These are phyloP conservation scores for Papilio polytes DNA, from an alignment of 1,140 invertebrate genomes.

Conservation along the genomic window DNA sequence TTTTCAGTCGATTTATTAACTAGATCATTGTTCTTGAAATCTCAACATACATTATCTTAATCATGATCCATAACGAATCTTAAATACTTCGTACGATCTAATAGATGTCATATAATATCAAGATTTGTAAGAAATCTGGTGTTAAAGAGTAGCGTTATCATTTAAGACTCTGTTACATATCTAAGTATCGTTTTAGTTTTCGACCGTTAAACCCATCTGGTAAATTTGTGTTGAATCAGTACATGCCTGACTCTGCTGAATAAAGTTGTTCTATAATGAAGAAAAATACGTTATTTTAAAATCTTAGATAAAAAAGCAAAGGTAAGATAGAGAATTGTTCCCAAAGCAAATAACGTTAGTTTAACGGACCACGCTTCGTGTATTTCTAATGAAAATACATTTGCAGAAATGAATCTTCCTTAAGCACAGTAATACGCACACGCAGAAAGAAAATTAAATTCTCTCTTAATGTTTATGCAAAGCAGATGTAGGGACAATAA, in stretches of 20 bases:
- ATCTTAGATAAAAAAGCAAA: neutral
- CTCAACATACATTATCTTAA: too few species aligned
- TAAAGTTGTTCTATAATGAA: neutral
- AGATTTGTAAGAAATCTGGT: too few species aligned
- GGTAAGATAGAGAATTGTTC: neutral
- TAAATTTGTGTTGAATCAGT: neutral
- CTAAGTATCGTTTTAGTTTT: too few species aligned
- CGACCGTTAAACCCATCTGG: too few species aligned
- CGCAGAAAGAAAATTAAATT: neutral
- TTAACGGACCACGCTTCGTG: neutral
- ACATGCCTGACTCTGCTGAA: neutral
- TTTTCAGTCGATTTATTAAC: too few species aligned
- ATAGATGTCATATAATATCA: too few species aligned
- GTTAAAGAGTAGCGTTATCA: too few species aligned
- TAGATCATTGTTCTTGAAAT: too few species aligned
- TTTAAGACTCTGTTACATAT: too few species aligned
- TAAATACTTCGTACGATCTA: too few species aligned
- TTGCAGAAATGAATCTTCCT: neutral
- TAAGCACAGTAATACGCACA: neutral
- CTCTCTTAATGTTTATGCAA: constrained; percentile 9
- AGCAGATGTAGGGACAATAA: neutral
- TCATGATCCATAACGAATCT: too few species aligned
- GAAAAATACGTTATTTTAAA: neutral
- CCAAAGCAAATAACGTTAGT: neutral
- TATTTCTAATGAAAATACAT: neutral